These are phyloP conservation scores for Ephestia elutella DNA, from an alignment of 1,140 invertebrate species.

Conservation along the genomic window DNA sequence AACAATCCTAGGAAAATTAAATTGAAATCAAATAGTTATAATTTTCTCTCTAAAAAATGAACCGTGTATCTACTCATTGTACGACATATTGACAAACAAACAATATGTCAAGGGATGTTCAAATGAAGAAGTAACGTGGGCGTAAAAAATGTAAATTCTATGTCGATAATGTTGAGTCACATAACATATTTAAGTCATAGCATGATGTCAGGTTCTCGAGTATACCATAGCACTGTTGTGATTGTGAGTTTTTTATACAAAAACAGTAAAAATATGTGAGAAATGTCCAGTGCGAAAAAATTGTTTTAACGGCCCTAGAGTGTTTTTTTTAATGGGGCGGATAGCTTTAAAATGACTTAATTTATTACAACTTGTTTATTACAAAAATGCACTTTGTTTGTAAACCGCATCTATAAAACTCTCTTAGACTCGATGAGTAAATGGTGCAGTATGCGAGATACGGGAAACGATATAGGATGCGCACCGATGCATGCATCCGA, in stretches of 20 bases:
- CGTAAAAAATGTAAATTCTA: background rate
- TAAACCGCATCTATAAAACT: background rate
- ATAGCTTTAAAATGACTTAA: too few relatives aligned
- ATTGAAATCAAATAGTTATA: constrained; percentile 9
- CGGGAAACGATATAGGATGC: constrained; percentile 4
- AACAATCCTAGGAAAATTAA: background rate
- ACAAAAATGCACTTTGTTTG: background rate
- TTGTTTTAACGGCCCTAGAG: too few relatives aligned
- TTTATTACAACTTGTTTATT: too few relatives aligned
- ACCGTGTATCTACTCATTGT: too few relatives aligned
- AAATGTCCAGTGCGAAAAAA: too few relatives aligned
- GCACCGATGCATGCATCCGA: background rate
- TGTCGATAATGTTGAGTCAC: background rate
- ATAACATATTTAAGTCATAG: background rate
- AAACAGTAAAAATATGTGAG: too few relatives aligned
- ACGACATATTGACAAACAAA: background rate
- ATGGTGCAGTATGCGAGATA: background rate
- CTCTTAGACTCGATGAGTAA: background rate
- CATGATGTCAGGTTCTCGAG: background rate
- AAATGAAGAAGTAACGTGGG: background rate
- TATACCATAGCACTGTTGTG: background rate
- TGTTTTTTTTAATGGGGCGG: too few relatives aligned
- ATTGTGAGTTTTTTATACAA: too few relatives aligned
- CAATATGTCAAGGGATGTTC: background rate
- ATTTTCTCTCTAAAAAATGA: background rate